Conservation (phyloP, 1,140 invertebrate species). For the Heliconius hermathena region DNA sequence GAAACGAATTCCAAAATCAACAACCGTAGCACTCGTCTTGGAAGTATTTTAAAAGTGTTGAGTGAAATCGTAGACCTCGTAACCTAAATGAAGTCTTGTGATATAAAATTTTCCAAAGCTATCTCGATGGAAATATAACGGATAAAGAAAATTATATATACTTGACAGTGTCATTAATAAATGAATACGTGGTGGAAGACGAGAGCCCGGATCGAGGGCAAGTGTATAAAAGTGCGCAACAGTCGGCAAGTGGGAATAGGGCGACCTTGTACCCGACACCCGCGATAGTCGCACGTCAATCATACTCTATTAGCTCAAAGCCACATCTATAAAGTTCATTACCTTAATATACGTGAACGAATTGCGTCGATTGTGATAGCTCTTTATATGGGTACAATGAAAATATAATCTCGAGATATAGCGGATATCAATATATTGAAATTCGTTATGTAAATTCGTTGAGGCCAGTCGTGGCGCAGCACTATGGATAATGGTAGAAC, state of each 20-base stretch:
- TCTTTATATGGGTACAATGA: not conserved
- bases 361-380: slow-evolving; percentile 41
- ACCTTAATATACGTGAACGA: slow-evolving; percentile 57
- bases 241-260: slow-evolving; percentile 45
- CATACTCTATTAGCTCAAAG: slow-evolving; percentile 73
- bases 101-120: slow-evolving; percentile 31
- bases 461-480: too few species aligned
- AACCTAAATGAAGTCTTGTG: slow-evolving; percentile 54
- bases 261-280: slow-evolving; percentile 56
- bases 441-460: not conserved
- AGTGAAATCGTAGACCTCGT: slow-evolving; percentile 66
- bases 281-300: slow-evolving; percentile 66
- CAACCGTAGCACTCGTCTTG: slow-evolving; percentile 41
- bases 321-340: slow-evolving; percentile 64
- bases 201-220: slow-evolving; percentile 7
- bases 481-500: too few species aligned
- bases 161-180: slow-evolving; percentile 10
- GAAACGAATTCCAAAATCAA: slow-evolving; percentile 53
- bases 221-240: slow-evolving; percentile 30
- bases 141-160: slow-evolving; percentile 21
- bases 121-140: slow-evolving; percentile 36
- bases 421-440: not conserved
- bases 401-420: not conserved
- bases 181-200: not conserved
- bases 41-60: slow-evolving; percentile 52